Evolutionary conservation across 2,797 vertebrate species (phyloP).

Genomic region (Eleutherodactylus coqui): DNA sequence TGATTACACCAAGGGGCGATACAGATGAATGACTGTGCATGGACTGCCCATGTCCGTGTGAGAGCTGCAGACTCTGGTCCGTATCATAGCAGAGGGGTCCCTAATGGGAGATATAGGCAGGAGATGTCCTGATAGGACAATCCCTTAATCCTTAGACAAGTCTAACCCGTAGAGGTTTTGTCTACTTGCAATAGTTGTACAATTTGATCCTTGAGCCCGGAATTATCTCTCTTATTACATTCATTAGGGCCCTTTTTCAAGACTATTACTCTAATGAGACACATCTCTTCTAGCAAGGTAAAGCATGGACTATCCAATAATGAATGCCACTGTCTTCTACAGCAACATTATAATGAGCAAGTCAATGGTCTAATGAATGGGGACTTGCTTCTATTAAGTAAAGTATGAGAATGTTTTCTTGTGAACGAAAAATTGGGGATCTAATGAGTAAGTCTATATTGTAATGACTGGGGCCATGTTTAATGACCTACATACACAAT

Average conservation of each 20-base stretch:
- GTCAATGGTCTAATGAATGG: constrained; percentile 32
- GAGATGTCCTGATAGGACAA: neutral
- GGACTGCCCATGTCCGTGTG: neutral
- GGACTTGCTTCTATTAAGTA: constrained; percentile 1
- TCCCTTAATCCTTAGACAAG: neutral
- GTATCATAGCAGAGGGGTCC: neutral
- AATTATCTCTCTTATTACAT: neutral
- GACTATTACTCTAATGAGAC: neutral
- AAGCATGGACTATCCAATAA: constrained; percentile 5
- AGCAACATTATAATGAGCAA: constrained; percentile 17
- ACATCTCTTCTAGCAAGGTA: constrained; percentile 24
- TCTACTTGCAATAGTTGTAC: neutral
- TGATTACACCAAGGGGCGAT: no score
- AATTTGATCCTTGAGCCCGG: neutral
- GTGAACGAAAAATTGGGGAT: constrained; percentile 16
- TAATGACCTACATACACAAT: constrained; percentile 33
- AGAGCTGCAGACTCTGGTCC: no score
- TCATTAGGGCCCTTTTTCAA: neutral
- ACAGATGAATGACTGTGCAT: neutral
- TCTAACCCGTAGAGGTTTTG: neutral
- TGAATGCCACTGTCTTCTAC: constrained; percentile 20
- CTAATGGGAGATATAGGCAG: neutral
- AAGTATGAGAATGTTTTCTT: constrained; percentile 27
- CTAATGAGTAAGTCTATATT: constrained; percentile 31
- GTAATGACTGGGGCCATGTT: constrained; percentile 22